These are phyloP conservation scores for Gobio gobio DNA, from an alignment of 2,113 vertebrate genomes.

Conservation along the genomic window DNA sequence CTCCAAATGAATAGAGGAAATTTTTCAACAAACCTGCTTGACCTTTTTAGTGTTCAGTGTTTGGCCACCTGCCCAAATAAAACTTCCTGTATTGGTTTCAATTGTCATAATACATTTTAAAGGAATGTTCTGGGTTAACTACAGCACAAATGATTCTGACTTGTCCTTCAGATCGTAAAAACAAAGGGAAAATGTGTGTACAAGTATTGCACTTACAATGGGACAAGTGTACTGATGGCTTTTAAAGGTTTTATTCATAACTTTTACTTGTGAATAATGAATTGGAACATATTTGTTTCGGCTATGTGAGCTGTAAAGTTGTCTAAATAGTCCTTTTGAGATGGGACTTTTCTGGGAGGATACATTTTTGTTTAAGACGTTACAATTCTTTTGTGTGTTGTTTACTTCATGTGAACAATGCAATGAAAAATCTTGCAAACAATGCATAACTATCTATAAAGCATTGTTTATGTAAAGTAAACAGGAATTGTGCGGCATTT, in stretches of 20 bases:
- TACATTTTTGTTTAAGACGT: too few relatives aligned
- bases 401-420: too few relatives aligned
- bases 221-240: not conserved
- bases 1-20: not conserved
- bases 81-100: not conserved
- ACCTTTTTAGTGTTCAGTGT: constrained; percentile 23
- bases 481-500: too few relatives aligned
- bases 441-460: too few relatives aligned
- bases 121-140: not conserved
- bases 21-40: constrained; percentile 3
- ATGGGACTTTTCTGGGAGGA: too few relatives aligned
- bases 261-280: not conserved
- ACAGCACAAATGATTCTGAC: not conserved
- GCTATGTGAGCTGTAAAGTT: too few relatives aligned
- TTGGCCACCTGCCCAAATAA: not conserved
- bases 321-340: too few relatives aligned
- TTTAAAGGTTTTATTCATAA: not conserved
- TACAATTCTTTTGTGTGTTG: too few relatives aligned
- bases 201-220: not conserved
- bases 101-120: not conserved
- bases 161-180: not conserved
- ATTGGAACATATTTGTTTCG: not conserved
- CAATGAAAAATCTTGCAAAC: too few relatives aligned
- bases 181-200: not conserved
- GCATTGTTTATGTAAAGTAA: too few relatives aligned